phyloP scores from a whole-genome alignment of 2,888 invertebrate genomes.

The Yponomeuta cagnagella region DNA sequence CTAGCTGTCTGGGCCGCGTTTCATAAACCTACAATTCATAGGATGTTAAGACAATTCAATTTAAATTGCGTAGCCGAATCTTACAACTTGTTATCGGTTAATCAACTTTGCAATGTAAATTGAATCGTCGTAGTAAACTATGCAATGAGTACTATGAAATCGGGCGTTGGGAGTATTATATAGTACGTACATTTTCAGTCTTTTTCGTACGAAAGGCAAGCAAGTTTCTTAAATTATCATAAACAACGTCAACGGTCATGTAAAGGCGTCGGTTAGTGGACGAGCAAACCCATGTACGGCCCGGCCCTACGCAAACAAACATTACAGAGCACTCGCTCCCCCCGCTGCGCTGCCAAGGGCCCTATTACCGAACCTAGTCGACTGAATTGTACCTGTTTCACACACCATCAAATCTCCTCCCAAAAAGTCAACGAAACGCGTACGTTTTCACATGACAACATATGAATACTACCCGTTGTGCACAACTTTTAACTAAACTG shows the following conservation, averaged over 20 bases:
- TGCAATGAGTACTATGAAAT: too few relatives aligned
- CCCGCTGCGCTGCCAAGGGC: slow-evolving; percentile 1
- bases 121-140: too few relatives aligned
- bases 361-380: not conserved
- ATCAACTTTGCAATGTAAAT: too few relatives aligned
- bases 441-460: not conserved
- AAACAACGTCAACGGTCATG: slow-evolving; percentile 8
- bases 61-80: too few relatives aligned
- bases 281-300: not conserved
- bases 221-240: slow-evolving; percentile 1
- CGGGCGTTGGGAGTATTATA: not conserved
- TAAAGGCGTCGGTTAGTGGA: not conserved
- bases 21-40: too few relatives aligned
- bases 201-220: not conserved
- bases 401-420: not conserved
- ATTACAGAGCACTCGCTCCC: slow-evolving; percentile 8
- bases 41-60: too few relatives aligned
- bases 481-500: slow-evolving; percentile 40
- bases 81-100: too few relatives aligned
- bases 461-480: slow-evolving; percentile 23
- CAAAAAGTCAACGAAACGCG: not conserved
- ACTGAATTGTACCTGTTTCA: not conserved
- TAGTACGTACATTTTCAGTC: not conserved
- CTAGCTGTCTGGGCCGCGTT: too few relatives aligned
- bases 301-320: slow-evolving; percentile 38